Base-by-base conservation (phyloP, 2,113 vertebrate species). In the Antechinus flavipes region DNA sequence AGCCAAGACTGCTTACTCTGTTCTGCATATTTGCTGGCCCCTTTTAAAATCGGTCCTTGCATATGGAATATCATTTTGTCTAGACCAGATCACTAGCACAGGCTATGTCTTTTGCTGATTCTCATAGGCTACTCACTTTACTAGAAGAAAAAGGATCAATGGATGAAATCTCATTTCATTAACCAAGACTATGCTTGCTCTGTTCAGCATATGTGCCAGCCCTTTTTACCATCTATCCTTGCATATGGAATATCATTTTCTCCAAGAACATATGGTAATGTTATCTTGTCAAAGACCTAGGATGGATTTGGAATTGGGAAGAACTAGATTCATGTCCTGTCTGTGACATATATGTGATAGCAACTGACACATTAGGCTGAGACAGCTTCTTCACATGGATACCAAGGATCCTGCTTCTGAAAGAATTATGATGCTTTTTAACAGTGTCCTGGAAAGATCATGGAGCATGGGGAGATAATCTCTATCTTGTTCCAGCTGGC, bases 391-490 rank as follows among this genome's bases (percentile, higher is more conserved):
- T 12, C 14, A 35, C 61, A 76, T 19, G 14, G 35, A 76, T 14
- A 76, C 61, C 16, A 12, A 16, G 30, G 30, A 68, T 12, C 30
- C 30, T 76, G 30, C 35, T 76, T 76, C 61, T n/a, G 14, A 76
- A 76, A 19, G 35, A 76, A 35, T 11, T 76, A 23, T 76, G 3
- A 76, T n/a, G 16, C 61, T 76, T 14, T n/a, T 14, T 14, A 76
- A 76, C 35, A n/a, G 14, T 76, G 4, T 11, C 12, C 35, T n/a
- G 14, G 30, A n/a, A 76, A 76, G 61, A 76, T 6, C 61, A 35
- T 19, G 5, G 35, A 76, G 1, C 14, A n/a, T 76, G 14, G 0
- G 1, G 35, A n/a, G 35, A n/a, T n/a, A 4, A n/a, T 68, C 30
- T 68, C 30, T 16, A n/a, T 5, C 30, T 76, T 4, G 61, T n/a